These are phyloP conservation scores for Oryzias woworae DNA, from an alignment of 2,113 vertebrate genomes.

Conservation along the genomic window DNA sequence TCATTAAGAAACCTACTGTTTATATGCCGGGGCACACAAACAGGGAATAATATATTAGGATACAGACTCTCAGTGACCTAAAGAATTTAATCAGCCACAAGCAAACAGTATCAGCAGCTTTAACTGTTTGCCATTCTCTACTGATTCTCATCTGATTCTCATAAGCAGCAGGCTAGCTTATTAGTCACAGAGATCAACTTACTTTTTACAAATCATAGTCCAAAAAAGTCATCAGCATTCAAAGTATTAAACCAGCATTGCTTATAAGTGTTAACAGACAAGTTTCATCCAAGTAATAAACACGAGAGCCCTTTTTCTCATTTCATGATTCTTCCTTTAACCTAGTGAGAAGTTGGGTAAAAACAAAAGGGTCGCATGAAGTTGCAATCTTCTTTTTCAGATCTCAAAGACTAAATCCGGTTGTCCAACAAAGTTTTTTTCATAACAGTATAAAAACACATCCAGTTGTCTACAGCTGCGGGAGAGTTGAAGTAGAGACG, in stretches of 20 bases:
- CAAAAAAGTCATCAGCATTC: constrained; percentile 71
- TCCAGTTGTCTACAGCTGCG: constrained; percentile 70
- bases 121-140: constrained; percentile 35
- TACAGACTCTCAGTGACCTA: constrained; percentile 57
- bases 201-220: constrained; percentile 76
- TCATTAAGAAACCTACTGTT: constrained; percentile 46
- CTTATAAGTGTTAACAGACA: constrained; percentile 56
- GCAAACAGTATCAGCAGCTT: constrained; percentile 49
- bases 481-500: constrained; percentile 44
- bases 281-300: constrained; percentile 52
- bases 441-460: constrained; percentile 67
- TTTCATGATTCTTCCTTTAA: constrained; percentile 57
- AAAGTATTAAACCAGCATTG: constrained; percentile 71
- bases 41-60: constrained; percentile 50
- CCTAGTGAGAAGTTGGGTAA: constrained; percentile 49
- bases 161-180: constrained; percentile 76
- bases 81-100: constrained; percentile 63
- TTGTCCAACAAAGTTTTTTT: constrained; percentile 65
- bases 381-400: constrained; percentile 52
- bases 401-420: constrained; percentile 47
- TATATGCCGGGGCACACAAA: constrained; percentile 44
- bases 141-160: constrained; percentile 57
- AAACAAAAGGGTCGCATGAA: constrained; percentile 43
- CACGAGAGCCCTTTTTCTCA: constrained; percentile 68
- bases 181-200: constrained; percentile 71